Conservation (phyloP, 2,797 vertebrate species). For the Geotrypetes seraphini region DNA sequence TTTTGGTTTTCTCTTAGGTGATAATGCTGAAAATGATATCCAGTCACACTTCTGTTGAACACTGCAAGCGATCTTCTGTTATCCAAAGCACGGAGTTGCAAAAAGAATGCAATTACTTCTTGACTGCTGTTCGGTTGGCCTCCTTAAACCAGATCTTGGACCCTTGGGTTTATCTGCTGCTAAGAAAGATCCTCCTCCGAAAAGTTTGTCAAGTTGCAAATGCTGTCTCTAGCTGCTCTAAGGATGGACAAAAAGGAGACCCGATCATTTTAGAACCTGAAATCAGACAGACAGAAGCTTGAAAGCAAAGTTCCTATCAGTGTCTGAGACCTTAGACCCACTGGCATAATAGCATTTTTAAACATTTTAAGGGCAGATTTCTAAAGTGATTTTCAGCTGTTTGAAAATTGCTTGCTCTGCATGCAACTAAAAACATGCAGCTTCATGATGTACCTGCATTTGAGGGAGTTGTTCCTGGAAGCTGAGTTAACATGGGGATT, state of each 20-base stretch:
- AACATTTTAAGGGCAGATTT: no score
- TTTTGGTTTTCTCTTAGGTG: slow-evolving; percentile 50
- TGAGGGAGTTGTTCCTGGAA: no score
- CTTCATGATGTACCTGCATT: no score
- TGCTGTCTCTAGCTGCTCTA: slow-evolving; percentile 76
- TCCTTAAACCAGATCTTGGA: slow-evolving; percentile 96
- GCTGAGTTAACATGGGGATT: no score
- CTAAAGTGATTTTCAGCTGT: no score
- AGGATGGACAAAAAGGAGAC: slow-evolving; percentile 53
- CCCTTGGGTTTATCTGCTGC: slow-evolving; percentile 92
- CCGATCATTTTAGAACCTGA: slow-evolving; percentile 38
- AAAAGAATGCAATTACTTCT: slow-evolving; percentile 73
- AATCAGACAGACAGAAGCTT: slow-evolving; percentile 24
- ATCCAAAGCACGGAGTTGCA: slow-evolving; percentile 25
- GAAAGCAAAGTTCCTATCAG: slow-evolving; percentile 7
- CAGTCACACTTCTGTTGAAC: slow-evolving; percentile 61
- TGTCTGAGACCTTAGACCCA: slow-evolving; percentile 15
- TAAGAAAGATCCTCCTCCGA: slow-evolving; percentile 83
- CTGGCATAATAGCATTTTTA: background rate
- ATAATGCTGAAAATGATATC: slow-evolving; percentile 84
- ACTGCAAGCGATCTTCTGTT: slow-evolving; percentile 42
- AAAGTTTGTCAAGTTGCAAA: slow-evolving; percentile 82
- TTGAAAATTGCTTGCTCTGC: no score
- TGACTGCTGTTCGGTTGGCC: slow-evolving; percentile 82
- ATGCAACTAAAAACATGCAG: no score